Evolutionary conservation across 92 coral and sea anemone species (phyloP).

Genomic region (Actinernus sp.): DNA sequence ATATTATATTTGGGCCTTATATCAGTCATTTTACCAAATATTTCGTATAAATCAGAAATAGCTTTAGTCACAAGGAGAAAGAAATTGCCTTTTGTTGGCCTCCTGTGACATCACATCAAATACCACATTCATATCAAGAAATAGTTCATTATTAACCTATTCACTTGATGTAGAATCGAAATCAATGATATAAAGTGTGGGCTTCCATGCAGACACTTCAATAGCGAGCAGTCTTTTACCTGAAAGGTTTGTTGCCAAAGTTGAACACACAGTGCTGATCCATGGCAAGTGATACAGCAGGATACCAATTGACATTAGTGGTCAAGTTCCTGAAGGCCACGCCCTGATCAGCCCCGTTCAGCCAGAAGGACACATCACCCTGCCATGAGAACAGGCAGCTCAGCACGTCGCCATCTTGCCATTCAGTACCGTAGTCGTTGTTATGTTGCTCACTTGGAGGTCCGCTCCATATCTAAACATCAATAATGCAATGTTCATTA

Average conservation of each 20-base stretch:
- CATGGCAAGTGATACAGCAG: constrained; percentile 96
- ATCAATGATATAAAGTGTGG: too few relatives aligned
- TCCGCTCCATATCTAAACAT: constrained; percentile 81
- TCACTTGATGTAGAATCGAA: too few relatives aligned
- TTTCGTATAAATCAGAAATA: too few relatives aligned
- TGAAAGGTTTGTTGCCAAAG: constrained; percentile 89
- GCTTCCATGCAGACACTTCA: neutral
- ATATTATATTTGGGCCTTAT: too few relatives aligned
- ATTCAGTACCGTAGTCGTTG: constrained; percentile 95
- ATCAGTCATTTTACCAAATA: too few relatives aligned
- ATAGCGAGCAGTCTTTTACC: constrained; percentile 59
- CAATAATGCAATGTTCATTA: too few relatives aligned
- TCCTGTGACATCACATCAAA: too few relatives aligned
- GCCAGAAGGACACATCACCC: constrained; percentile 95
- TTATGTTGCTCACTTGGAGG: constrained; percentile 83
- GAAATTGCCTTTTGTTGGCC: too few relatives aligned
- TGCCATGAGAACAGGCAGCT: constrained; percentile 96
- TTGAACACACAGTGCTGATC: constrained; percentile 95
- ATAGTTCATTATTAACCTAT: too few relatives aligned
- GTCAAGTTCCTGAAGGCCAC: constrained; percentile 86
- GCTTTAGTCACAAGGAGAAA: too few relatives aligned
- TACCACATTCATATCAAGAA: neutral
- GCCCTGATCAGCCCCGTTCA: constrained; percentile 89
- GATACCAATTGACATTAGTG: constrained; percentile 85
- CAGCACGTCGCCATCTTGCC: constrained; percentile 86